These are phyloP conservation scores for Chaunax sp. DNA, from an alignment of 2,797 vertebrate species.

Conservation along the genomic window DNA sequence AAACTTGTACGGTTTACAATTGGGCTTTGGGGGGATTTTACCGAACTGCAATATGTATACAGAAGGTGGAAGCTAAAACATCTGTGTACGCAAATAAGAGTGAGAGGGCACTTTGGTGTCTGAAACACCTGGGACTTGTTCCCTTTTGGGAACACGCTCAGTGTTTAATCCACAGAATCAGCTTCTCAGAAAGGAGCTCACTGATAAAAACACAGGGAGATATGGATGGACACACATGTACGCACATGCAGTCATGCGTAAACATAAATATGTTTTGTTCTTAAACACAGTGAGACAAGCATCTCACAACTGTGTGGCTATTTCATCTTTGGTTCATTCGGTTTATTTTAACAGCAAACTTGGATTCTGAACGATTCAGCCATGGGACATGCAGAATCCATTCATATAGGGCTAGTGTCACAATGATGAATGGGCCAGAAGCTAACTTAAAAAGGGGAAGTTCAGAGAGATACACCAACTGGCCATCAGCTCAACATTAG, in stretches of 20 bases:
- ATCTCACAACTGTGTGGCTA: background rate
- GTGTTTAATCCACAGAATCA: constrained; percentile 48
- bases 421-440: constrained; percentile 44
- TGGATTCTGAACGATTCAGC: constrained; percentile 32
- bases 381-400: constrained; percentile 3
- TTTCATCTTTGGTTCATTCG: constrained; percentile 1
- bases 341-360: constrained; percentile 19
- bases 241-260: constrained; percentile 25
- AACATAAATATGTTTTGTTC: constrained; percentile 24
- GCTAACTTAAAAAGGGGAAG: constrained; percentile 43
- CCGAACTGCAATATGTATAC: constrained; percentile 50
- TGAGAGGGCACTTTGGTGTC: constrained; percentile 39
- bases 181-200: constrained; percentile 21
- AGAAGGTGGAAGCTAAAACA: constrained; percentile 75
- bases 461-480: constrained; percentile 31
- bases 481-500: constrained; percentile 25
- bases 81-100: constrained; percentile 78
- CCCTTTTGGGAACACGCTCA: constrained; percentile 47
- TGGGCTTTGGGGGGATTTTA: constrained; percentile 67
- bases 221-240: constrained; percentile 26
- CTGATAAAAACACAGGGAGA: constrained; percentile 15
- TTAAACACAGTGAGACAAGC: constrained; percentile 12
- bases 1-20: constrained; percentile 25
- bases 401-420: constrained; percentile 39
- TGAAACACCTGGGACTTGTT: constrained; percentile 71